Percentiles rank a stretch among this genome's conserved stretches.
phyloP scores from a whole-genome alignment of 53 echinoderm and acorn worm species.

The Astropecten irregularis region DNA sequence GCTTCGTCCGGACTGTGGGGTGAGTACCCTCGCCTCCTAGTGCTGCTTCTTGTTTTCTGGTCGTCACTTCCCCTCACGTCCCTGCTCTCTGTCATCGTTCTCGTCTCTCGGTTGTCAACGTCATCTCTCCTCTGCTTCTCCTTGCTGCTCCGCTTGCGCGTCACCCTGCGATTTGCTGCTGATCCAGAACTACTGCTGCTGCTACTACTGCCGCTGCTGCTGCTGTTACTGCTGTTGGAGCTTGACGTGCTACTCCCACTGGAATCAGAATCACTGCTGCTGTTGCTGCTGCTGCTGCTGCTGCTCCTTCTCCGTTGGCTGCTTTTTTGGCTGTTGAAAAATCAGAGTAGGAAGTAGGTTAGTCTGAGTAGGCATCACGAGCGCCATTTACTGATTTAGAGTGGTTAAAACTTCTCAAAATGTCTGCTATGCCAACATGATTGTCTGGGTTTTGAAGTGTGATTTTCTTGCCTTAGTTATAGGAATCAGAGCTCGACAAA shows the following conservation, averaged over 20 bases:
- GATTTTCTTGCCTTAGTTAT: too few relatives aligned
- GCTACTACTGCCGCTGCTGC: slow-evolving; percentile 8
- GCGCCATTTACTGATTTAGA: too few relatives aligned
- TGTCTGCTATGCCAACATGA: too few relatives aligned
- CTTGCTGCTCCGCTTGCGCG: background rate
- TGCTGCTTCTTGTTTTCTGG: background rate
- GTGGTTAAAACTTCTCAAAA: too few relatives aligned
- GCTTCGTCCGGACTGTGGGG: slow-evolving; percentile 25
- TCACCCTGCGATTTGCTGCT: background rate
- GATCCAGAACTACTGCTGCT: slow-evolving; percentile 32
- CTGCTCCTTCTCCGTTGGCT: slow-evolving; percentile 22
- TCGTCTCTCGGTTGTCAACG: background rate
- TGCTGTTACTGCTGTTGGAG: slow-evolving; percentile 21
- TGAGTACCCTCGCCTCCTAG: background rate
- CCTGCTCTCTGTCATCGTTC: background rate
- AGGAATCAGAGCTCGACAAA: too few relatives aligned
- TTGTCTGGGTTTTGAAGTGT: too few relatives aligned
- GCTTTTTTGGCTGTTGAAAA: slow-evolving; percentile 36
- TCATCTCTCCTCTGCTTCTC: background rate
- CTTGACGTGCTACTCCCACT: slow-evolving; percentile 53
- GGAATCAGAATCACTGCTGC: slow-evolving; percentile 44
- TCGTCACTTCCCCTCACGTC: background rate
- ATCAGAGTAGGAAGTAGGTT: background rate
- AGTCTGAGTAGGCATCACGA: too few relatives aligned
- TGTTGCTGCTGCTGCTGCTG: slow-evolving; percentile 21